Conservation (phyloP, 2,888 invertebrate genomes). For the Pycnomerus fuliginosus region DNA sequence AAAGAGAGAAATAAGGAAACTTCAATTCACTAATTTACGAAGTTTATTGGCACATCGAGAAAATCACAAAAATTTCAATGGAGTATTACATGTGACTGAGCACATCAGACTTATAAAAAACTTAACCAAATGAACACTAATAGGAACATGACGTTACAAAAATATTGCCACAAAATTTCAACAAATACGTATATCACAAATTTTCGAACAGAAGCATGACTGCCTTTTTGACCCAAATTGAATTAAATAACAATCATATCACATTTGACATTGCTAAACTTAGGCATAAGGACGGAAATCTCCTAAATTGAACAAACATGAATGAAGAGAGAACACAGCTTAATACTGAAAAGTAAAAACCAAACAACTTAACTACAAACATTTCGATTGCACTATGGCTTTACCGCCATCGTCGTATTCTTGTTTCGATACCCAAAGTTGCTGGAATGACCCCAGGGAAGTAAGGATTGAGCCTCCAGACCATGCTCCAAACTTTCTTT, state of each 20-base stretch:
- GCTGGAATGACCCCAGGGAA: slow-evolving; percentile 73
- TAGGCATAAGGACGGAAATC: no score
- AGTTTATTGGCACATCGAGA: slow-evolving; percentile 27
- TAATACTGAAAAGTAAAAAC: not conserved
- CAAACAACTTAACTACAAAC: slow-evolving; percentile 34
- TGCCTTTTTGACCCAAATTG: no score
- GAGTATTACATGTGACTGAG: slow-evolving; percentile 16
- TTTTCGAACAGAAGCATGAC: slow-evolving; percentile 5
- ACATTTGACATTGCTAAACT: no score
- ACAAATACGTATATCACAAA: slow-evolving; percentile 27
- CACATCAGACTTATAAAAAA: slow-evolving; percentile 25
- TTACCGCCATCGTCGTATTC: slow-evolving; percentile 75
- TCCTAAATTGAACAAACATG: no score
- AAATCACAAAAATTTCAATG: slow-evolving; percentile 20
- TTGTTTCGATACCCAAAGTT: slow-evolving; percentile 75
- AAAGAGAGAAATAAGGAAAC: no score
- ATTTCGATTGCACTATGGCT: slow-evolving; percentile 50
- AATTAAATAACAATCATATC: no score
- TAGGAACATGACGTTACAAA: slow-evolving; percentile 28
- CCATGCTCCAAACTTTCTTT: slow-evolving; percentile 72
- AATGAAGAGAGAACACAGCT: not conserved
- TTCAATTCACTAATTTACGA: no score
- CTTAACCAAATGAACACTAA: slow-evolving; percentile 28
- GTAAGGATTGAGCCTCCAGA: slow-evolving; percentile 75
- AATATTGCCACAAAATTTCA: slow-evolving; percentile 27